Evolutionary conservation across 2,113 vertebrate species (phyloP), one percentile per base, ranked within the genome.

Genomic region (Hassar affinis): DNA sequence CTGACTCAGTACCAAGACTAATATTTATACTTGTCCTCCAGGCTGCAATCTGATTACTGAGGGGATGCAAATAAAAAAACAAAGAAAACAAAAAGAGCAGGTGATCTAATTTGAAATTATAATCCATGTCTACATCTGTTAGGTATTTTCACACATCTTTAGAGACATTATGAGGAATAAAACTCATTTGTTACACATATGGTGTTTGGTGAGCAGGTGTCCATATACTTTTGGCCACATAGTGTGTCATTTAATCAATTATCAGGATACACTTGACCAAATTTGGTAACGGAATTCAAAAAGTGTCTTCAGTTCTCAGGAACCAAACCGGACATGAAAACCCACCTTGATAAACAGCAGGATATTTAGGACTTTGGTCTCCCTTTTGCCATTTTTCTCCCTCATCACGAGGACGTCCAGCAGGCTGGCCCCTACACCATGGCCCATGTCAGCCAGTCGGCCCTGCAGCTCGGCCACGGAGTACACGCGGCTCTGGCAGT

Each of bases 401-500:
- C 96, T 93, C 51, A 97, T 93, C 54, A 97, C 97, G 83, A 98
- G 90, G 0, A 96, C 95, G 8, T 98, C 97, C 52, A 98, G 91
- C 69, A 97, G 92, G 9, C 96, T 95, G 4, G 94, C 94, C 0
- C 97, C 97, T 0, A 98, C 97, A 0, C 96, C 95, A 82, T 96
- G 95, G 14, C 97, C 97, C 91, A 98, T 90, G 2, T 94, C 94
- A 0, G 97, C 95, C 74, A 98, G 94, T 11, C 95, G 95, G 0
- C 94, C 94, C 90, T 98, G 97, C 64, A 98, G 95, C 92, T 98
- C 97, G 0, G 96, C 93, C 85, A 98, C 97, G 0, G 97, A 98
- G 92, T 97, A 97, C 11, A 98, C 97, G 0, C 97, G 95, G 89
- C 95, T 96, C 94, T 98, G 97, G 80, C 97, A 98, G 91, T 98